Base-by-base conservation (phyloP, 2,113 vertebrate genomes). In the Terrapene triunguis region DNA sequence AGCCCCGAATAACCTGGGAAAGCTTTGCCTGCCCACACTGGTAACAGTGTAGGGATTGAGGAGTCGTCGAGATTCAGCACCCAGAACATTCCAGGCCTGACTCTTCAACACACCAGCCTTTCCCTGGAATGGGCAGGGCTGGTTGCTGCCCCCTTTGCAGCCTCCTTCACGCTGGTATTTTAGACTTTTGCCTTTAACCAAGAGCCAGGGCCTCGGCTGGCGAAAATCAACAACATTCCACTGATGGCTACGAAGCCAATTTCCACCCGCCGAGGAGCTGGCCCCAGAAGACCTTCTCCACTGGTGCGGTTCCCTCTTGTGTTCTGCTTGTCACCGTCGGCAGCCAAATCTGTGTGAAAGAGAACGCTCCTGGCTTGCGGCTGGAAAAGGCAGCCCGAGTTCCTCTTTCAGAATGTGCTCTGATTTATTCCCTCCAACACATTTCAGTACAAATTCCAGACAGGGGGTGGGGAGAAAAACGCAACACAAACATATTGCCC, bases 381-480 rank as follows among this genome's bases (percentile, higher is more conserved):
- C 44, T 19, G 38, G 47, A 47, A 48, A 65, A 44, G 50, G 35
- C 22, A 59, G 5, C n/a, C 54, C 1, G 3, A 19, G 54, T 27
- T 10, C 35, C 79, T 85, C 86, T 0, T 0, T 72, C 84, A 42
- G 54, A 0, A 0, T 0, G 0, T 16, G 79, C 69, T 54, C 48
- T 22, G 82, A 62, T 32, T 90, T 69, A 10, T 13, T 48, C 38
- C 72, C 48, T 82, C 1, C 3, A 79, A 19, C 5, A 24, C 3
- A 0, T 29, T 72, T 48, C 54, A 48, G 14, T 10, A 11, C 3
- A 42, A 4, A 3, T 2, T 38, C 42, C 29, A 29, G 38, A 0
- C 1, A 3, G 0, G 22, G 19, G 12, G 44, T 22, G 6, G 17
- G 44, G 35, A 2, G 2, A 1, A n/a, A 17, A 74, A 38, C 6